These are phyloP conservation scores for Urocolius indicus DNA, from an alignment of 2,113 vertebrate genomes.

Conservation along the genomic window DNA sequence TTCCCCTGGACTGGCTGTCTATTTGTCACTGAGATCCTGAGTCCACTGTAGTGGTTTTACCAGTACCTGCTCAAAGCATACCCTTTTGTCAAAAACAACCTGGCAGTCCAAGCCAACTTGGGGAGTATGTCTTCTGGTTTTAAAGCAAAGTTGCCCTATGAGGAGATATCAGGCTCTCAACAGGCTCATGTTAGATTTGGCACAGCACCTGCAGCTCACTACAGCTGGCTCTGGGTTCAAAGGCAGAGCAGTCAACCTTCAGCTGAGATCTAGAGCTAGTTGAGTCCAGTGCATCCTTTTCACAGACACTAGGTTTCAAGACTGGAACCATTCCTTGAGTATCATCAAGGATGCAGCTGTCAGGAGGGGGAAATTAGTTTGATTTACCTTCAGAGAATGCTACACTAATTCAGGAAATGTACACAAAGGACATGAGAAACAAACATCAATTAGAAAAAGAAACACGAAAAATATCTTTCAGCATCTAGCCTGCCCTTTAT, in stretches of 20 bases:
- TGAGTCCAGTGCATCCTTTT: neutral
- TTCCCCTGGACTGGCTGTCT: neutral
- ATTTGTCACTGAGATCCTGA: neutral
- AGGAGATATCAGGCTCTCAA: neutral
- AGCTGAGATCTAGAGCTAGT: neutral
- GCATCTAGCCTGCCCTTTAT: slow-evolving; percentile 34
- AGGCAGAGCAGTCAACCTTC: accelerated
- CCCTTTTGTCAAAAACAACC: accelerated
- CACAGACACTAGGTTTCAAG: neutral
- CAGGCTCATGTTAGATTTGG: neutral
- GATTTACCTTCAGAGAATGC: slow-evolving; percentile 19
- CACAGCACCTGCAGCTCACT: too few relatives aligned
- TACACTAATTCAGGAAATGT: slow-evolving; percentile 53
- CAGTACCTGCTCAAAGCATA: neutral
- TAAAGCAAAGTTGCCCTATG: neutral
- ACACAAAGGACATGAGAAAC: slow-evolving; percentile 37
- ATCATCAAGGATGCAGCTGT: slow-evolving; percentile 22
- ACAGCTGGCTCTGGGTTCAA: too few relatives aligned
- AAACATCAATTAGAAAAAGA: slow-evolving; percentile 55
- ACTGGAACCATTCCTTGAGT: neutral
- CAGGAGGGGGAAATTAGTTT: slow-evolving; percentile 29
- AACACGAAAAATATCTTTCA: slow-evolving; percentile 20
- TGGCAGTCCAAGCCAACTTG: neutral
- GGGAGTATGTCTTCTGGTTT: neutral
- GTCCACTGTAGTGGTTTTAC: neutral